Evolutionary conservation across 2,888 invertebrate genomes (phyloP).

Genomic region (Yponomeuta malinellus): DNA sequence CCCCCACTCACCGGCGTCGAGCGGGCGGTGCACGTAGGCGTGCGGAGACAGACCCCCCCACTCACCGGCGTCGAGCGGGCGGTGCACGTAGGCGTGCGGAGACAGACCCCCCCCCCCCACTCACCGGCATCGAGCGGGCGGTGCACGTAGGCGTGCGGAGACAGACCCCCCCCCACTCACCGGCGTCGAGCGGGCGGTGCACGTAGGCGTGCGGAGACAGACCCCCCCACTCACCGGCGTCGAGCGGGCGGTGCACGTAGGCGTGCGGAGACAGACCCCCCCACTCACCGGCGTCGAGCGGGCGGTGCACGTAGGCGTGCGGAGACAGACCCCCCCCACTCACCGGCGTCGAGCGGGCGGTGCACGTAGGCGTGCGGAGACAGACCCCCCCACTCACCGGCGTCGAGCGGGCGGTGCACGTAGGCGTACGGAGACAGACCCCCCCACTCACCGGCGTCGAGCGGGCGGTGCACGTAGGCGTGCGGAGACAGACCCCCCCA

Average conservation of each 20-base stretch:
- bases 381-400: background rate
- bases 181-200: slow-evolving; percentile 26
- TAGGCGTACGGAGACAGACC: slow-evolving; percentile 72
- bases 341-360: background rate
- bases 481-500: slow-evolving; percentile 56
- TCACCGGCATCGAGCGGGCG: background rate
- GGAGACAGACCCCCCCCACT: slow-evolving; percentile 36
- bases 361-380: slow-evolving; percentile 76
- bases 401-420: slow-evolving; percentile 32
- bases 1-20: background rate
- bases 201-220: slow-evolving; percentile 74
- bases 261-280: slow-evolving; percentile 62
- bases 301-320: slow-evolving; percentile 72
- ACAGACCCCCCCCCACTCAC: background rate
- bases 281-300: background rate
- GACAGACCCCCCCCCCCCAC: background rate
- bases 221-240: background rate
- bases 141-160: slow-evolving; percentile 77
- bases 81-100: slow-evolving; percentile 77
- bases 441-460: background rate
- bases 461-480: slow-evolving; percentile 61
- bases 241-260: slow-evolving; percentile 51
- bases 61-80: background rate
- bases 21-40: slow-evolving; percentile 61
- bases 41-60: slow-evolving; percentile 56